Evolutionary conservation across 2,113 vertebrate species (phyloP).

Genomic region (Xiphophorus maculatus): DNA sequence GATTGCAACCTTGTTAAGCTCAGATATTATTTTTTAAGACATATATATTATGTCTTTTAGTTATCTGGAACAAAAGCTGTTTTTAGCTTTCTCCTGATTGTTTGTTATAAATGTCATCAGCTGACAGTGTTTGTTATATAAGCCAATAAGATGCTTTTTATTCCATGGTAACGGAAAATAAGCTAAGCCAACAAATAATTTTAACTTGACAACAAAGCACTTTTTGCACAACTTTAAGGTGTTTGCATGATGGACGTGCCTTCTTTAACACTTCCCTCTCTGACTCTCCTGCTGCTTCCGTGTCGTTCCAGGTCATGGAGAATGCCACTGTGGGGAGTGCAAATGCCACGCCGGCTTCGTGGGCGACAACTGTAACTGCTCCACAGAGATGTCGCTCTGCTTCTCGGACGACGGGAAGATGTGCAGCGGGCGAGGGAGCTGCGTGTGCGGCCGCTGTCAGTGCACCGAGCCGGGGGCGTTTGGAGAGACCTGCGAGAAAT

Average conservation of each 20-base stretch:
- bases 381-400: constrained; percentile 84
- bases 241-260: background rate
- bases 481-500: constrained; percentile 93
- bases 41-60: too few relatives aligned
- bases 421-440: constrained; percentile 90
- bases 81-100: too few relatives aligned
- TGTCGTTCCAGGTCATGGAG: constrained; percentile 86
- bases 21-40: too few relatives aligned
- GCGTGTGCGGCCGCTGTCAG: constrained; percentile 89
- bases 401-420: constrained; percentile 86
- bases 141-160: too few relatives aligned
- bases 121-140: too few relatives aligned
- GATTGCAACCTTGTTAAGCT: too few relatives aligned
- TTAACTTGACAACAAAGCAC: too few relatives aligned
- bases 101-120: too few relatives aligned
- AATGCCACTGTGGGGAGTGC: constrained; percentile 96
- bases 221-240: too few relatives aligned
- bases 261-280: background rate
- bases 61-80: too few relatives aligned
- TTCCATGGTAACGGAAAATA: too few relatives aligned
- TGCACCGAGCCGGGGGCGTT: constrained; percentile 93
- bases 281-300: background rate
- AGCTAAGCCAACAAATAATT: too few relatives aligned
- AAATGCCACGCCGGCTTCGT: constrained; percentile 90
- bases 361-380: constrained; percentile 97